A percentile compares a stretch with the other conserved stretches of the same genome.
Evolutionary conservation across 2,113 vertebrate species (phyloP).

Genomic region (Excalfactoria chinensis): DNA sequence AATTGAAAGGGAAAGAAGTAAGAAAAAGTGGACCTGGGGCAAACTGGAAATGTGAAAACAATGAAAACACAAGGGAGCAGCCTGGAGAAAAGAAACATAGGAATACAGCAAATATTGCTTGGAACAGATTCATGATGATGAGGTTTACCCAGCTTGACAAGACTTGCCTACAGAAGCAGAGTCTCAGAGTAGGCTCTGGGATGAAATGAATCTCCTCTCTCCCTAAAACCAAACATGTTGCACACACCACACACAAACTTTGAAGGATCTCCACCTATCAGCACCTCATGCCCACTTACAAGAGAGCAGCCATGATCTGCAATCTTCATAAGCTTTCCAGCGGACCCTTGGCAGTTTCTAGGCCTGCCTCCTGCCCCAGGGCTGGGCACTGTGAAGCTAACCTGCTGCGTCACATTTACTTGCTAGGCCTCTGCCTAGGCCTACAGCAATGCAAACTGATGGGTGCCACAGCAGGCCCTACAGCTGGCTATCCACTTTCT

Average conservation of each 20-base stretch:
- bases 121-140: neutral
- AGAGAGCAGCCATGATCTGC: neutral
- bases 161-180: neutral
- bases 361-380: neutral
- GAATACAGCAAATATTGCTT: neutral
- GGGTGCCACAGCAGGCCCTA: accelerated
- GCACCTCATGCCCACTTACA: neutral
- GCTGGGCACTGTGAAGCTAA: no score
- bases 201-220: neutral
- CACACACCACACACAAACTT: neutral
- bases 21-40: neutral
- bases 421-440: neutral
- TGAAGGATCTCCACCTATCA: neutral
- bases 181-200: neutral
- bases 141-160: neutral
- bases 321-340: neutral
- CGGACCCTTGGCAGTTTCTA: neutral
- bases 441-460: neutral
- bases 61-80: neutral
- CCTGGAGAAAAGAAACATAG: neutral
- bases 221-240: neutral
- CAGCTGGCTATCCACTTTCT: neutral
- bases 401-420: no score
- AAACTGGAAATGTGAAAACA: neutral
- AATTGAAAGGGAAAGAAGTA: accelerated